phyloP scores from a whole-genome alignment of 1,140 invertebrate genomes.

The Tenebrio molitor region DNA sequence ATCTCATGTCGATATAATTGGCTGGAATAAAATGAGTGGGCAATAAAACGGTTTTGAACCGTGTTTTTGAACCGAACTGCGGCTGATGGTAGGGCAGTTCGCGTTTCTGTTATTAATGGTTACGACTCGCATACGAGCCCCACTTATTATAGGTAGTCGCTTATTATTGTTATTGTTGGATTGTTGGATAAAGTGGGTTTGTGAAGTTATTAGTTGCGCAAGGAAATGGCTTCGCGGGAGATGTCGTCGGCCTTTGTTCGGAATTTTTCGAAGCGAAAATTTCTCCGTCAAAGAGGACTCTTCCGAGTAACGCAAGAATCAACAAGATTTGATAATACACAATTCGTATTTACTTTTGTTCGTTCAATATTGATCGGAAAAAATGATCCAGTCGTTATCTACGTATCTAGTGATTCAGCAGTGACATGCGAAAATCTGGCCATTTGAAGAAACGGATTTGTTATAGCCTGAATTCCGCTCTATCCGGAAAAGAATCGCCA shows the following conservation, averaged over 20 bases:
- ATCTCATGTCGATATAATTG: conserved; percentile 56
- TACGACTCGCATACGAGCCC: conserved; percentile 42
- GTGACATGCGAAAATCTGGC: too few relatives aligned
- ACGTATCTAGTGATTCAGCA: too few relatives aligned
- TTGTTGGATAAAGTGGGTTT: conserved; percentile 43
- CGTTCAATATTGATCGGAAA: too few relatives aligned
- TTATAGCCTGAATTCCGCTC: too few relatives aligned
- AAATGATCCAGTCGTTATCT: too few relatives aligned
- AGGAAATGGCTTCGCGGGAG: conserved; percentile 5
- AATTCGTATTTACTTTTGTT: too few relatives aligned
- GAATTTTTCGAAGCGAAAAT: neutral
- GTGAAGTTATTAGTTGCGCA: conserved; percentile 35
- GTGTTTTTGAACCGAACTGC: conserved; percentile 27
- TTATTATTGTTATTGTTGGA: conserved; percentile 46
- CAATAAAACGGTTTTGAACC: conserved; percentile 52
- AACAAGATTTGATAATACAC: too few relatives aligned
- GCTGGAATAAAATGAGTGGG: conserved; percentile 54
- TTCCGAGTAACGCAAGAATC: too few relatives aligned
- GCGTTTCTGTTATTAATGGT: conserved; percentile 47
- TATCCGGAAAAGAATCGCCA: too few relatives aligned
- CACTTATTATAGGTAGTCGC: conserved; percentile 42
- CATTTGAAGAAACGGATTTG: too few relatives aligned
- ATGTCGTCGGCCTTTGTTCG: conserved; percentile 7
- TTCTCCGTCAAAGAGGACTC: too few relatives aligned
- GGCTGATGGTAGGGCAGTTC: conserved; percentile 37